These are phyloP conservation scores for Zaprionus lineosus DNA, from an alignment of 2,888 invertebrate species.

Conservation along the genomic window DNA sequence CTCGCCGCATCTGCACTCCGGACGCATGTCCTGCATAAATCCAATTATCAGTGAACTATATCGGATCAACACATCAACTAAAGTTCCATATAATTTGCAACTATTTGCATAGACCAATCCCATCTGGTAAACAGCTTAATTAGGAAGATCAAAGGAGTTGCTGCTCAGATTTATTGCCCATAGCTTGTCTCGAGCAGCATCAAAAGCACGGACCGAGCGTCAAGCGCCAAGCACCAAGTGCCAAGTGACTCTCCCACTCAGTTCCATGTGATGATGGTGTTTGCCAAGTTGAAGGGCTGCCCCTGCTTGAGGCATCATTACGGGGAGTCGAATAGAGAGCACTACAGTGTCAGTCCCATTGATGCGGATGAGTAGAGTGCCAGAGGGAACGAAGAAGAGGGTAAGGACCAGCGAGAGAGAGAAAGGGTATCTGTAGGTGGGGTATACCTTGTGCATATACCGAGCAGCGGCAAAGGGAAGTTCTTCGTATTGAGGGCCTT, in stretches of 20 bases:
- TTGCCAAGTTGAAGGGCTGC: conserved; percentile 31
- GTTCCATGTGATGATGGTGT: conserved; percentile 16
- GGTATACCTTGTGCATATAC: too few species aligned
- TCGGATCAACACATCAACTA: conserved; percentile 12
- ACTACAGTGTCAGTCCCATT: too few species aligned
- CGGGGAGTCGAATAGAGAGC: too few species aligned
- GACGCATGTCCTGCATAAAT: too few species aligned
- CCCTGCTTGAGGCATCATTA: too few species aligned
- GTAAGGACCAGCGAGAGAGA: too few species aligned
- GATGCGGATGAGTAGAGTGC: too few species aligned
- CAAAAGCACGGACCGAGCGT: conserved; percentile 3
- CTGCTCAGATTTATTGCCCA: conserved; percentile 20
- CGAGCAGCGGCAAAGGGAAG: too few species aligned
- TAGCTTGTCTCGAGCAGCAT: conserved; percentile 2
- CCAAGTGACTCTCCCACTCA: background rate
- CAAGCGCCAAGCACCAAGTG: background rate
- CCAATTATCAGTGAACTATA: too few species aligned
- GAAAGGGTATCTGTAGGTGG: too few species aligned
- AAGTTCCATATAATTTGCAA: conserved; percentile 13
- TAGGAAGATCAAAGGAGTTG: conserved; percentile 36
- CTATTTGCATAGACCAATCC: background rate
- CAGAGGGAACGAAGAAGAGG: too few species aligned
- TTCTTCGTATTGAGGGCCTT: conserved; percentile 13
- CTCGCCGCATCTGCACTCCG: too few species aligned
- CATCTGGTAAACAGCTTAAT: conserved; percentile 10